Evolutionary conservation across 1,140 invertebrate species (phyloP).

Genomic region (Nilaparvata lugens): DNA sequence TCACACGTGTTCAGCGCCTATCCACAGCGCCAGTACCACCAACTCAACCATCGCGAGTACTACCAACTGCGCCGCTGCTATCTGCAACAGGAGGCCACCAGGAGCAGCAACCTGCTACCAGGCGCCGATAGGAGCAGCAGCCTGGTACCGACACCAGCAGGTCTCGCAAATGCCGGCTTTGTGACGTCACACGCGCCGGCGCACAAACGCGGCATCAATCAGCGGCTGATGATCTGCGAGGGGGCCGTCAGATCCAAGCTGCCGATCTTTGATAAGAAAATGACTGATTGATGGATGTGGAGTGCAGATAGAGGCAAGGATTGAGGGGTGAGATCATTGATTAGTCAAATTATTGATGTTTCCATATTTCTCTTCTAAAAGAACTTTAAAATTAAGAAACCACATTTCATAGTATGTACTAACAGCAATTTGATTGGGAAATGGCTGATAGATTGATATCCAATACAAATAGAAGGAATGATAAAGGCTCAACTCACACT

Average conservation of each 20-base stretch:
- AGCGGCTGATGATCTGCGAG: constrained; percentile 62
- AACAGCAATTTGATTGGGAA: too few species aligned
- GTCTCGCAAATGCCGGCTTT: not conserved
- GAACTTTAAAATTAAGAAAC: too few species aligned
- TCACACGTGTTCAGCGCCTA: constrained; percentile 31
- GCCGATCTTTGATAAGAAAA: constrained; percentile 73
- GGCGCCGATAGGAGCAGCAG: not conserved
- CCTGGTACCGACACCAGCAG: not conserved
- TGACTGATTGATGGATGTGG: not conserved
- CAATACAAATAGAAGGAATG: too few species aligned
- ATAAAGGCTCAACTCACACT: too few species aligned
- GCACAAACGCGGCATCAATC: constrained; percentile 20
- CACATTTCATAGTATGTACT: too few species aligned
- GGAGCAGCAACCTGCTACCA: constrained; percentile 4
- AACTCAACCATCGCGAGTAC: constrained; percentile 28
- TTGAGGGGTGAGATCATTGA: too few species aligned
- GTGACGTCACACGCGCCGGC: constrained; percentile 9
- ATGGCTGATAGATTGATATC: too few species aligned
- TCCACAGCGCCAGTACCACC: constrained; percentile 35
- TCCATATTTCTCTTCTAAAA: too few species aligned
- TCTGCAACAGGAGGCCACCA: not conserved
- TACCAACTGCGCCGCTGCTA: constrained; percentile 25
- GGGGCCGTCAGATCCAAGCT: constrained; percentile 75
- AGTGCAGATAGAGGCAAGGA: too few species aligned
- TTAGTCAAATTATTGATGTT: too few species aligned